Evolutionary conservation across 2,797 vertebrate genomes (phyloP).

Genomic region (Ctenopoma kingsleyae): DNA sequence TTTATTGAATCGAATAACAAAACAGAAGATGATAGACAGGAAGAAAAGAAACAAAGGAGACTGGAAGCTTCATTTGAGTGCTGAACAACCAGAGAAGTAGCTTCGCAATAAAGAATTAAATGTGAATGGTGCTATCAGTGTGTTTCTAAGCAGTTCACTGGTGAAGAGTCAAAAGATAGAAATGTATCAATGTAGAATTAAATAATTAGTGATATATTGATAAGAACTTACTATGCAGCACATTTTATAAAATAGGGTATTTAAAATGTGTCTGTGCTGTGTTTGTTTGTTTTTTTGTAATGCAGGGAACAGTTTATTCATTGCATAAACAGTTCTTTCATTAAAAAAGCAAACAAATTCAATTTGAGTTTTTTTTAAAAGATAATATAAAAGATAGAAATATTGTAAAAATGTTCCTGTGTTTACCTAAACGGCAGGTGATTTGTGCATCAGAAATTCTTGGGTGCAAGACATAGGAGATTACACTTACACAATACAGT

Average conservation of each 20-base stretch:
- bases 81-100: slow-evolving; percentile 51
- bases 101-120: slow-evolving; percentile 11
- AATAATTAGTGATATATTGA: slow-evolving; percentile 2
- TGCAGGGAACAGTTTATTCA: not conserved
- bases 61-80: slow-evolving; percentile 53
- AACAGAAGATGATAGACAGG: slow-evolving; percentile 80
- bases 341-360: too few species aligned
- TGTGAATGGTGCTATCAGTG: not conserved
- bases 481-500: not conserved
- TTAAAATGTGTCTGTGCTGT: not conserved
- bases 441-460: not conserved
- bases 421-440: not conserved
- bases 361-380: not conserved
- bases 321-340: not conserved
- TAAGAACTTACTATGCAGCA: not conserved
- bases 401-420: too few species aligned
- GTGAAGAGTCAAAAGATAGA: slow-evolving; percentile 14
- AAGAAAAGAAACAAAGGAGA: slow-evolving; percentile 71
- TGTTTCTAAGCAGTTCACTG: slow-evolving; percentile 10
- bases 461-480: not conserved
- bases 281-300: not conserved
- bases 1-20: slow-evolving; percentile 79
- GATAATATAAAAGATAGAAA: too few species aligned
- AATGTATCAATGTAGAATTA: not conserved
- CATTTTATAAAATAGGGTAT: not conserved